Evolutionary conservation across 2,888 invertebrate species (phyloP), one percentile per base, ranked within the genome.

Genomic region (Latheticus oryzae): DNA sequence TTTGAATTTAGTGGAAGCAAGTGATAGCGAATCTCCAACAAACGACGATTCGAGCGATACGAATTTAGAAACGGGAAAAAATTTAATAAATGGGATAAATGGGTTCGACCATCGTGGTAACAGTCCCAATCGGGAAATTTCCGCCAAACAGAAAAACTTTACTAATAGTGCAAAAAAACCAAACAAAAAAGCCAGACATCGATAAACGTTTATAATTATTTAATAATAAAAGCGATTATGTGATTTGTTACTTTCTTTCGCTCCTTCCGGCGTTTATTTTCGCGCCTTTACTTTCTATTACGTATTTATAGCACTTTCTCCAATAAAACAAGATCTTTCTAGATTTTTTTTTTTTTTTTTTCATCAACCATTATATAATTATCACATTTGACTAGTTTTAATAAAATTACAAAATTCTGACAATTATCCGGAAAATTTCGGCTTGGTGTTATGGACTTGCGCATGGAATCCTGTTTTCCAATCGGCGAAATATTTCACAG

Each of bases 1-100:
- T 38, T 5, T 45, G 17, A 17, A 38, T 50, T 33, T 50, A 91
- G 90, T 87, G 81, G 92, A 92, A 76, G 85, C 90, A 71, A 93
- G 93, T 79, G 93, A 93, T 80, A 90, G 91, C 30, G 93, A 93
- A 80, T 93, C 93, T 7, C 91, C 92, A 76, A 90, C 89, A 53
- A 86, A 87, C 80, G 86, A 90, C 78, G 86, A 90, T 79, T 86
- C 87, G 59, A 85, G 86, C 71, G 85, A 89, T 76, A 84, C 79
- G 71, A 73, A 82, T 73, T 67, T 84, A 78, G 78, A 72, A 9
- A 69, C 76, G n/a, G 79, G 79, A 24, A 79, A 79, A 67, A 76
- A 76, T 58, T 64, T 68, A 2, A 71, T 72, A 55, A 76, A 76
- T 62, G 77, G 77, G 3, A 71, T 70, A 2, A 79, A 79, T 63